phyloP scores from a whole-genome alignment of 2,113 vertebrate genomes.

The Gadus chalcogrammus region DNA sequence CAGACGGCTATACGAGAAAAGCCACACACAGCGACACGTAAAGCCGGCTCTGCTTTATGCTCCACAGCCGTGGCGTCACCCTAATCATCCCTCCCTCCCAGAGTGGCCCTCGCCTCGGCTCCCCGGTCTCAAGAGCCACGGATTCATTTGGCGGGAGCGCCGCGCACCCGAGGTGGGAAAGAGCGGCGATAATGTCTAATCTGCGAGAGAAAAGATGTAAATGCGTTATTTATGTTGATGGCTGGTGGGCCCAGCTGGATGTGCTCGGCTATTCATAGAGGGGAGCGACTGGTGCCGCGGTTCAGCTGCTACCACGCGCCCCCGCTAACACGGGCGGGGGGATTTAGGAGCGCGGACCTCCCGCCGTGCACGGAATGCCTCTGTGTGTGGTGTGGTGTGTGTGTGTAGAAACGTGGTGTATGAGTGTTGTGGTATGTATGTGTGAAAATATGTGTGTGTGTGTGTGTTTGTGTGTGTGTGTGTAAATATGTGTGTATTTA shows the following conservation, averaged over 20 bases:
- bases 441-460: conserved; percentile 13
- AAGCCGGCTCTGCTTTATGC: no score
- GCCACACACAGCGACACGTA: no score
- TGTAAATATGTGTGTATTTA: background rate
- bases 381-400: conserved; percentile 22
- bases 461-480: background rate
- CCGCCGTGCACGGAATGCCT: background rate
- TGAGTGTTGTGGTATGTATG: background rate
- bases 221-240: conserved; percentile 64
- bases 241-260: conserved; percentile 51
- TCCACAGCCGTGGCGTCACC: no score
- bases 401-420: conserved; percentile 30
- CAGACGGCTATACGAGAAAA: no score
- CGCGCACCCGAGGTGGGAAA: background rate
- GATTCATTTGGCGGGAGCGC: conserved; percentile 30
- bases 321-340: no score
- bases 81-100: no score
- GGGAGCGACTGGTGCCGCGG: background rate
- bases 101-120: no score
- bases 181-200: conserved; percentile 56
- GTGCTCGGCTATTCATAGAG: conserved; percentile 63
- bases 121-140: no score
- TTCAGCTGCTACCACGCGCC: no score
- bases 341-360: no score
- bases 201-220: conserved; percentile 56